Percentiles rank a stretch among this genome's conserved stretches.
Evolutionary conservation across 2,888 invertebrate species (phyloP).

Genomic region (Coelinius sp.): DNA sequence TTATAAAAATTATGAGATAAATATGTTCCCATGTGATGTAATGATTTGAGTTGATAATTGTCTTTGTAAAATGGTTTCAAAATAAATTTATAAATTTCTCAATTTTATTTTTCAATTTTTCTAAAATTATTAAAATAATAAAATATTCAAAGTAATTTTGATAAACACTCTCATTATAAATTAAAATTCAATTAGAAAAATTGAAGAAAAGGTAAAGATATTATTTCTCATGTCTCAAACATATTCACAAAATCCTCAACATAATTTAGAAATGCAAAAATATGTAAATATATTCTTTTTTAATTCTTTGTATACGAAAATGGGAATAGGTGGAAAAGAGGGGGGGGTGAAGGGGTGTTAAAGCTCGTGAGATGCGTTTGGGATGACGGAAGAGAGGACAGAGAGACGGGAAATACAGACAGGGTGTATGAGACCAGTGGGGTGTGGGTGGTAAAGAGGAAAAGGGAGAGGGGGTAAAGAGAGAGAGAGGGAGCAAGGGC

Average conservation of each 20-base stretch:
- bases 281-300: constrained; percentile 9
- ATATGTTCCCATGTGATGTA: too few relatives aligned
- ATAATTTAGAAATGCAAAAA: neutral
- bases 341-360: constrained; percentile 20
- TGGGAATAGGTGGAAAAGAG: constrained; percentile 10
- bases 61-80: too few relatives aligned
- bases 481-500: constrained; percentile 43
- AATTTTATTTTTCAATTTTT: too few relatives aligned
- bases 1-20: neutral
- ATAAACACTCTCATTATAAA: too few relatives aligned
- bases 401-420: constrained; percentile 20
- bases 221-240: too few relatives aligned
- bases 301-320: constrained; percentile 18
- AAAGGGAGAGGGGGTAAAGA: neutral
- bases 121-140: too few relatives aligned
- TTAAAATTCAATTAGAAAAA: too few relatives aligned
- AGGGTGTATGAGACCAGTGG: constrained; percentile 13
- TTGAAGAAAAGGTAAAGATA: too few relatives aligned
- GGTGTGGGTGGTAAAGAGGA: constrained; percentile 18
- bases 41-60: too few relatives aligned
- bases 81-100: too few relatives aligned
- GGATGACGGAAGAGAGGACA: constrained; percentile 46
- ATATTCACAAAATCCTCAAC: too few relatives aligned
- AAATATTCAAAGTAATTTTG: neutral
- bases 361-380: constrained; percentile 42